These are phyloP conservation scores for Eupithecia subumbrata DNA, from an alignment of 2,888 invertebrate species.

Conservation along the genomic window DNA sequence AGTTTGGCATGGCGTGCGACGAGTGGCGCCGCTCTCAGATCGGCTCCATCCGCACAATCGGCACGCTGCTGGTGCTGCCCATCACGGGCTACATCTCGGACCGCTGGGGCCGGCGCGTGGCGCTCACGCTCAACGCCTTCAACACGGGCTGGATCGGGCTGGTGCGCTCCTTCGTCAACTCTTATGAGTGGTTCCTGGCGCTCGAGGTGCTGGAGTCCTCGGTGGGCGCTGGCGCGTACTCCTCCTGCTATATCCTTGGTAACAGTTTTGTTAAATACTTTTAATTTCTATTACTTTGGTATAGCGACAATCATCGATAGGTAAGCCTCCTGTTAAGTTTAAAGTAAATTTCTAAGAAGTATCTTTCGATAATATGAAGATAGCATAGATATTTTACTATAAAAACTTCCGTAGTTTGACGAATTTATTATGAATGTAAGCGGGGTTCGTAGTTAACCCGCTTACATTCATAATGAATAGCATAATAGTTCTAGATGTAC, in stretches of 20 bases:
- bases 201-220: slow-evolving; percentile 89
- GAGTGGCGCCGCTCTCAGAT: slow-evolving; percentile 89
- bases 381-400: no score
- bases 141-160: slow-evolving; percentile 87
- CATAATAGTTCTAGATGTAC: no score
- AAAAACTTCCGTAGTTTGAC: no score
- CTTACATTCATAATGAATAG: no score
- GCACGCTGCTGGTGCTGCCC: slow-evolving; percentile 88
- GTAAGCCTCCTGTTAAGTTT: no score
- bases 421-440: no score
- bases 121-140: slow-evolving; percentile 85
- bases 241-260: slow-evolving; percentile 90
- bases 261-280: slow-evolving; percentile 41
- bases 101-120: slow-evolving; percentile 87
- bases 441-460: no score
- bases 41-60: slow-evolving; percentile 89
- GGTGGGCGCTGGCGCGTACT: slow-evolving; percentile 88
- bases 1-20: slow-evolving; percentile 87
- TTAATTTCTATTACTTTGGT: not conserved
- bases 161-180: slow-evolving; percentile 87
- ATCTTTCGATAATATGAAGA: no score
- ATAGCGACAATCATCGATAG: no score
- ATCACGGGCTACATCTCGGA: slow-evolving; percentile 89
- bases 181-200: slow-evolving; percentile 87
- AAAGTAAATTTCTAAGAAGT: no score